Percentiles rank a stretch among this genome's conserved stretches.
phyloP scores from a whole-genome alignment of 2,797 vertebrate species.

The Fratercula arctica region DNA sequence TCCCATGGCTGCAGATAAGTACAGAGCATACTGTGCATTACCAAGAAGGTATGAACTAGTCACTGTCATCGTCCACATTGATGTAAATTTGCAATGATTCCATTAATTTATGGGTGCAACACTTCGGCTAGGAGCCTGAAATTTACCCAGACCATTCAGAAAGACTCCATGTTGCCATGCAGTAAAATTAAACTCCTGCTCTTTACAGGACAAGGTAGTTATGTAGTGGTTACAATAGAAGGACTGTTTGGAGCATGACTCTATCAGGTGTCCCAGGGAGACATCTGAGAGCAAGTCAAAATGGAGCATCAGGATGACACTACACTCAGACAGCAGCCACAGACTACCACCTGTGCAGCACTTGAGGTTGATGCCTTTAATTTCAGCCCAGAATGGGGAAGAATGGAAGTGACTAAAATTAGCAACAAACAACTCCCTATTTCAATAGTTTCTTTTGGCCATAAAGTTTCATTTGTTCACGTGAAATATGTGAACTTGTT shows the following conservation, averaged over 20 bases:
- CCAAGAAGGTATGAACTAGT: background rate
- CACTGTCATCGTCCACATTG: background rate
- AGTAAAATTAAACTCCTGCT: background rate
- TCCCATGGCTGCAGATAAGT: background rate
- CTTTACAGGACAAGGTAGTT: background rate
- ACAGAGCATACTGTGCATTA: background rate
- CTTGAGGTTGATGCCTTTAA: background rate
- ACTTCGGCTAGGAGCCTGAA: background rate
- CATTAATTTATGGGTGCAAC: background rate
- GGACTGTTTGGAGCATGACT: background rate
- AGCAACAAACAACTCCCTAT: background rate
- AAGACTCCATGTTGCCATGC: background rate
- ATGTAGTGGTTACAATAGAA: background rate
- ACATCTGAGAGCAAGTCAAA: background rate
- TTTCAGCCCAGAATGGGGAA: background rate
- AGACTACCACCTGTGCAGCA: background rate
- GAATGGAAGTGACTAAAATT: background rate
- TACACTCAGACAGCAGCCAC: background rate
- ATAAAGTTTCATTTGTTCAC: background rate
- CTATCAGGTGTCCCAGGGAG: background rate
- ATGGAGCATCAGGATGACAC: background rate
- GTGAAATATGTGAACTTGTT: background rate
- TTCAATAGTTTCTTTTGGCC: background rate
- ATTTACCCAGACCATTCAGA: background rate
- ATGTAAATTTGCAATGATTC: background rate